Percentiles rank a stretch among this genome's conserved stretches.
phyloP scores from a whole-genome alignment of 2,113 vertebrate genomes.

The Dicentrarchus labrax region DNA sequence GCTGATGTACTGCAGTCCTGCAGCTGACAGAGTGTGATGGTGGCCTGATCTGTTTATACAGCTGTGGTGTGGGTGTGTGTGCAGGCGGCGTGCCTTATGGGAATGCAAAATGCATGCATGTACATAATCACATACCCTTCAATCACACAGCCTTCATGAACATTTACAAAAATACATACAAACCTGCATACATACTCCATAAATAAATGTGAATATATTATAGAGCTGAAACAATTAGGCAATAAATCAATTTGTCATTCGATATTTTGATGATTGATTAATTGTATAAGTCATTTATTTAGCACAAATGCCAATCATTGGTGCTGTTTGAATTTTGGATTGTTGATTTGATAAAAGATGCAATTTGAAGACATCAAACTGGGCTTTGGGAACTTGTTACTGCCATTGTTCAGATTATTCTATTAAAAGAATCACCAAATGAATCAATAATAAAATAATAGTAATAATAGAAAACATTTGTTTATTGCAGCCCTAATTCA shows the following conservation, averaged over 20 bases:
- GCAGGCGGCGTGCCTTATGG: conserved; percentile 35
- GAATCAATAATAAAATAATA: not conserved
- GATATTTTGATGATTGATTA: not conserved
- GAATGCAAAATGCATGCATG: conserved; percentile 41
- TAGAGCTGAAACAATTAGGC: too few relatives aligned
- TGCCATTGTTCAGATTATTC: not conserved
- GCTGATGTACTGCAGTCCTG: conserved; percentile 48
- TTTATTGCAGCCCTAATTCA: not conserved
- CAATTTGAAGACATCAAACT: not conserved
- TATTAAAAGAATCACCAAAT: not conserved
- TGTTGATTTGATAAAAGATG: not conserved
- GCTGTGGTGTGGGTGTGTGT: conserved; percentile 60
- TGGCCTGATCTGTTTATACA: conserved; percentile 65
- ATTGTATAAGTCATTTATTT: not conserved
- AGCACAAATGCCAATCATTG: not conserved
- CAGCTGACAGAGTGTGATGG: conserved; percentile 44
- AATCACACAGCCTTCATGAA: not conserved
- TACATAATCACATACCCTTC: conserved; percentile 29
- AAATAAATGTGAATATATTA: not conserved
- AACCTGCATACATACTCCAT: not conserved
- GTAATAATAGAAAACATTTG: not conserved
- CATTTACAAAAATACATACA: not conserved
- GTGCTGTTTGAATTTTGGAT: not conserved
- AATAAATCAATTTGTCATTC: not conserved
- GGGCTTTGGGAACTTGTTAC: not conserved